Evolutionary conservation across 2,797 vertebrate species (phyloP).

Genomic region (Hypotaenidia okinawae): DNA sequence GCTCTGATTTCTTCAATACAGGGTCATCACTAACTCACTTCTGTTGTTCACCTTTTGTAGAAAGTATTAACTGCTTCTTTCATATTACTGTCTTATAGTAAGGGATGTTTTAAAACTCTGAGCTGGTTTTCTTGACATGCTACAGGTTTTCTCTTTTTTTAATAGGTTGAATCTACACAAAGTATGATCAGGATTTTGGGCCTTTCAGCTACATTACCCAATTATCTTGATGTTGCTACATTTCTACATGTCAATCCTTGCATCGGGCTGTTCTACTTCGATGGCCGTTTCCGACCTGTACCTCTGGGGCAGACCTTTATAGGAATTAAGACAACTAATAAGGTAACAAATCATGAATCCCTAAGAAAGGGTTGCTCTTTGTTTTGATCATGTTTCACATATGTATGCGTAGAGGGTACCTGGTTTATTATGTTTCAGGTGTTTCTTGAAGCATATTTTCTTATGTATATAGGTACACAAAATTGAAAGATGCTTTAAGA

Average conservation of each 20-base stretch:
- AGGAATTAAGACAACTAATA: constrained; percentile 92
- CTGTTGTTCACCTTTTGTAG: not conserved
- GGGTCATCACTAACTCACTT: not conserved
- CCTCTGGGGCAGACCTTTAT: constrained; percentile 95
- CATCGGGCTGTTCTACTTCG: constrained; percentile 97
- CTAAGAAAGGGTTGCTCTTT: not conserved
- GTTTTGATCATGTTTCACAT: not conserved
- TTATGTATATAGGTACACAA: not conserved
- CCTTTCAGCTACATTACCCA: constrained; percentile 95
- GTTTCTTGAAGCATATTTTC: not conserved
- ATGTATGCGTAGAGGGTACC: not conserved
- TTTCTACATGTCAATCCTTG: constrained; percentile 97
- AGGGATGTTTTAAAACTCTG: not conserved
- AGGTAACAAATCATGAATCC: constrained; percentile 79
- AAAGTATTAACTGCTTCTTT: not conserved
- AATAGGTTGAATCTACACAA: constrained; percentile 96
- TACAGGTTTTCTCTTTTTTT: not conserved
- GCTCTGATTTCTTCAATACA: not conserved
- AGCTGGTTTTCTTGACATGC: not conserved
- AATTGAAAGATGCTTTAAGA: not conserved
- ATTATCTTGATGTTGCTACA: constrained; percentile 93
- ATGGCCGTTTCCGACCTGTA: constrained; percentile 94
- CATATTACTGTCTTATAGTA: not conserved
- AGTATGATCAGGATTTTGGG: constrained; percentile 99
- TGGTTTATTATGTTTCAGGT: not conserved